Evolutionary conservation across 2,113 vertebrate genomes (phyloP), one percentile per base, ranked within the genome.

Genomic region (Marmota flaviventris): DNA sequence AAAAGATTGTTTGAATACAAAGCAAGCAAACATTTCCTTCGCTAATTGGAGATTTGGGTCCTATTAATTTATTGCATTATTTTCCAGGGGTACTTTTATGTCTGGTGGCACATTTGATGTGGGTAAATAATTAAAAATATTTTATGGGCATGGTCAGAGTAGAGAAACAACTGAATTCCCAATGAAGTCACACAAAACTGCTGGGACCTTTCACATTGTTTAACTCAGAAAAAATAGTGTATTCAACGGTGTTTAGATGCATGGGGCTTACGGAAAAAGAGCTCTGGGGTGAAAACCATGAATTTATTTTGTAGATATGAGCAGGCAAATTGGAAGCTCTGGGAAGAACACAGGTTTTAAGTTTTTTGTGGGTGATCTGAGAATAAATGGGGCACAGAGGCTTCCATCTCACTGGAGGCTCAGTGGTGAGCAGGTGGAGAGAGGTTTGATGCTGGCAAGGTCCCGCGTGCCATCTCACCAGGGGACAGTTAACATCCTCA

Each of bases 1-100:
- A 42, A 53, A 65, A 53, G 8, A 67, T 25, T 34, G 61, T 79
- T 97, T 70, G 85, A 58, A 78, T 16, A 0, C 2, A 79, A 93
- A 91, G 45, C 81, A 93, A 91, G 45, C 83, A 98, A 98, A 91
- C 92, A 85, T 96, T 95, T 79, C 61, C 56, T 20, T 8, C 65
- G 93, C 95, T 97, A 97, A 96, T 98, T 97, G 69, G 5, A 58
- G 56, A 73, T 91, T 96, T 96, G 51, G 83, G 85, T 91, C 70
- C 83, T 97, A 82, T 72, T 97, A 85, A 97, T 98, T 98, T 97
- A 93, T 93, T 97, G 93, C 96, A 14, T 63, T 67, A 22, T 78
- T 88, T 84, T 70, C 58, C 24, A 12, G 11, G 8, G 45, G 3
- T 77, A 48, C 16, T 4, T 45, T 73, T 34, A 27, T 78, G 63